Percentiles rank a stretch among this genome's conserved stretches.
Evolutionary conservation across 2,797 vertebrate genomes (phyloP).

Genomic region (Alcedo atthis): DNA sequence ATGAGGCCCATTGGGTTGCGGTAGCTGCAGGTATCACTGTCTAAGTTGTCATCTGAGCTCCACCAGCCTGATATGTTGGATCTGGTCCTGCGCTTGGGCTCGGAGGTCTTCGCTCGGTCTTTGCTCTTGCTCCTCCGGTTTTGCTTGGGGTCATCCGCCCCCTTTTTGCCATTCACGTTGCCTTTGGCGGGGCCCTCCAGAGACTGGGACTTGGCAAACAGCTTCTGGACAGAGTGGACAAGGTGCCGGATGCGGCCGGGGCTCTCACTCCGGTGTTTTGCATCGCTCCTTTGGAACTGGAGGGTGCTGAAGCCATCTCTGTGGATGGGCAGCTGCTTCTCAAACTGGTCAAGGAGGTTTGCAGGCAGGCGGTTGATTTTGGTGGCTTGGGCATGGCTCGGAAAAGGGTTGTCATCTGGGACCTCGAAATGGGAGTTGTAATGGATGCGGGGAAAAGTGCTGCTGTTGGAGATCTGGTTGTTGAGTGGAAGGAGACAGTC

Average conservation of each 20-base stretch:
- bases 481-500: constrained; percentile 93
- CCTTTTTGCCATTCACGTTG: constrained; percentile 87
- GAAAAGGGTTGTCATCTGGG: constrained; percentile 90
- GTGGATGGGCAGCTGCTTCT: constrained; percentile 93
- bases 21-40: constrained; percentile 89
- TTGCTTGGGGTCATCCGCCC: constrained; percentile 87
- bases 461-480: constrained; percentile 95
- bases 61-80: constrained; percentile 98
- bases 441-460: constrained; percentile 96
- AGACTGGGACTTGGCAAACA: constrained; percentile 97
- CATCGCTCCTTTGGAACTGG: constrained; percentile 91
- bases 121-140: constrained; percentile 95
- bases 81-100: constrained; percentile 90
- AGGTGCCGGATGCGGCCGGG: constrained; percentile 97
- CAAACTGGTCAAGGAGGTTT: constrained; percentile 95
- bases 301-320: constrained; percentile 97
- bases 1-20: constrained; percentile 92
- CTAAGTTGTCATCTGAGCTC: constrained; percentile 97
- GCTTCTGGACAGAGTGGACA: constrained; percentile 96
- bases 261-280: constrained; percentile 94
- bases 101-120: constrained; percentile 90
- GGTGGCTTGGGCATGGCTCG: constrained; percentile 93
- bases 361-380: constrained; percentile 93
- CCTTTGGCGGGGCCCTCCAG: constrained; percentile 92
- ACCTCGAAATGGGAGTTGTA: constrained; percentile 96